Evolutionary conservation across 2,888 invertebrate genomes (phyloP).

Genomic region (Acronicta leporina): DNA sequence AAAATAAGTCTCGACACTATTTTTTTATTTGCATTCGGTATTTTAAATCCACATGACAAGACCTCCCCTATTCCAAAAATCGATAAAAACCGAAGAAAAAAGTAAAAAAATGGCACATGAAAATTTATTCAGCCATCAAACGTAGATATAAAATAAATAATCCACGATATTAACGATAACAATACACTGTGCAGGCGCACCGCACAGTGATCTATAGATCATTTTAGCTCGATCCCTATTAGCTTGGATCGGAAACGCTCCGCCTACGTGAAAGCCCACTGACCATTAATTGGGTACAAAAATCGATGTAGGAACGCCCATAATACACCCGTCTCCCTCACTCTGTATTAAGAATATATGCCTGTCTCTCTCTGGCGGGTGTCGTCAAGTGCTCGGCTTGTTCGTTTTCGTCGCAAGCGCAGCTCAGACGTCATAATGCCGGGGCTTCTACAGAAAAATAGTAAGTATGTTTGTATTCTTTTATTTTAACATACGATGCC

Average conservation of each 20-base stretch:
- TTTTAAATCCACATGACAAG: constrained; percentile 36
- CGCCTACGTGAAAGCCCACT: constrained; percentile 86
- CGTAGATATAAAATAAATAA: constrained; percentile 83
- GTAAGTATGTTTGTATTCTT: constrained; percentile 76
- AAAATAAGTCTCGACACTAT: neutral
- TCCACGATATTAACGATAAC: constrained; percentile 84
- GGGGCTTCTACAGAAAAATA: constrained; percentile 84
- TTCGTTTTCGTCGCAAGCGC: constrained; percentile 83
- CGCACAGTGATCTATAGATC: constrained; percentile 86
- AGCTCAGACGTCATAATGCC: constrained; percentile 78
- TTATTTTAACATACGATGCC: constrained; percentile 76
- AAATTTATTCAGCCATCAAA: constrained; percentile 83
- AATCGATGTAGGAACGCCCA: constrained; percentile 82
- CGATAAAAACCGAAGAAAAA: constrained; percentile 51
- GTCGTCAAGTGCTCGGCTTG: constrained; percentile 68
- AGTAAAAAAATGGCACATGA: constrained; percentile 69
- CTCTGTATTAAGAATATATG: constrained; percentile 22
- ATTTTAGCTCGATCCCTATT: constrained; percentile 87
- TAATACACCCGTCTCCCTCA: constrained; percentile 66
- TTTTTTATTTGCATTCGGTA: neutral
- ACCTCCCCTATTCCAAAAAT: constrained; percentile 64
- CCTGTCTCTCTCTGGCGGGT: constrained; percentile 61
- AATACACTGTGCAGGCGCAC: constrained; percentile 79
- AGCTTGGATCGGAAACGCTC: constrained; percentile 80
- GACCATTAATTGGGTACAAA: constrained; percentile 87